These are phyloP conservation scores for Alaudala cheleensis DNA, from an alignment of 2,113 vertebrate genomes.

Conservation along the genomic window DNA sequence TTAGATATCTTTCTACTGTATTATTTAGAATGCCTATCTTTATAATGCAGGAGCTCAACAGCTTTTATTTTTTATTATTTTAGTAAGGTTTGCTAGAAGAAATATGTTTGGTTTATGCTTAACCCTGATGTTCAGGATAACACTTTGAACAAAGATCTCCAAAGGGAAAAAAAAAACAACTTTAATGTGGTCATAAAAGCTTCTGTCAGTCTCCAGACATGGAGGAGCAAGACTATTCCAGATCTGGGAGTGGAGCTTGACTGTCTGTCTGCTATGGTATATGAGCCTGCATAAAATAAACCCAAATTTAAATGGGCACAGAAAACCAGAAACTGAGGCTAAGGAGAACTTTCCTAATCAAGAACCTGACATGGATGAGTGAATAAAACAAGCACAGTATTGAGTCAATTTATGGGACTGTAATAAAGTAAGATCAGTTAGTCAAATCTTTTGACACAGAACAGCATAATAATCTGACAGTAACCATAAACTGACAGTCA, in stretches of 20 bases:
- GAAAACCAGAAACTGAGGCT: neutral
- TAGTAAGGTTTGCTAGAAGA: neutral
- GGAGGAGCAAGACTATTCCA: neutral
- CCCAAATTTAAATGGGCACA: neutral
- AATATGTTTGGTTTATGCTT: neutral
- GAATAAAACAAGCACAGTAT: neutral
- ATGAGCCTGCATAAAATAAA: neutral
- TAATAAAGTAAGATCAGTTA: neutral
- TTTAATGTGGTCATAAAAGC: neutral
- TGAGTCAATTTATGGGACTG: neutral
- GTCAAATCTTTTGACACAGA: neutral
- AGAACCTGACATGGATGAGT: neutral
- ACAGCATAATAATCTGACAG: neutral
- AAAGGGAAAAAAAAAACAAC: neutral
- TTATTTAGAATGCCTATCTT: neutral
- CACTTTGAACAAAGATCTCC: neutral
- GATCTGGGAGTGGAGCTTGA: neutral
- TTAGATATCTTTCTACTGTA: neutral
- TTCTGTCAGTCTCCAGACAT: neutral
- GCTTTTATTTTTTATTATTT: neutral
- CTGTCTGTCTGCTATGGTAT: neutral
- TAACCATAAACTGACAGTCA: neutral
- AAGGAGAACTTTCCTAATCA: neutral
- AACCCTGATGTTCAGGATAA: neutral
- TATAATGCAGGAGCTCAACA: neutral